Conservation (phyloP, 1,140 invertebrate species). For the Anastatus disparis region DNA sequence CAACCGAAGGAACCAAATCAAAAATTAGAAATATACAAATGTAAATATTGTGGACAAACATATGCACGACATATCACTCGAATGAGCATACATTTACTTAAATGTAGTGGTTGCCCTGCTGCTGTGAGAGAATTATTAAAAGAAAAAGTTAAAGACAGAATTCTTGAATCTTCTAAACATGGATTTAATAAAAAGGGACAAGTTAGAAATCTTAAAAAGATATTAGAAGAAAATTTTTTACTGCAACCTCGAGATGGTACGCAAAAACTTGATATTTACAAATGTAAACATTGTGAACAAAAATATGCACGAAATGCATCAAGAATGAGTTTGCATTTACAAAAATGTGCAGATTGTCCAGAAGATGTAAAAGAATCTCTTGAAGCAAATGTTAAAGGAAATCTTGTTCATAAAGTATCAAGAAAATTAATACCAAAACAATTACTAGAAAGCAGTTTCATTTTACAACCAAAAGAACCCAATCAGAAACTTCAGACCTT, state of each 20-base stretch:
- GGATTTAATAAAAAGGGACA: slow-evolving; percentile 39
- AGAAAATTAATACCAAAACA: slow-evolving; percentile 38
- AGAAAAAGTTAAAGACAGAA: slow-evolving; percentile 38
- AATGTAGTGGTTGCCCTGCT: slow-evolving; percentile 34
- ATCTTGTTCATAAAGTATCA: slow-evolving; percentile 30
- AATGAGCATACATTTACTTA: slow-evolving; percentile 40
- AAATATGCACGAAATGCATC: slow-evolving; percentile 40
- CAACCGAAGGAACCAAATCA: slow-evolving; percentile 38
- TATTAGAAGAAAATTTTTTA: slow-evolving; percentile 37
- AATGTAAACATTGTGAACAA: slow-evolving; percentile 42
- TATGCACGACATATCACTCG: slow-evolving; percentile 40
- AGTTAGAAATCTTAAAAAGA: slow-evolving; percentile 38
- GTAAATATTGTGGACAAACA: slow-evolving; percentile 36
- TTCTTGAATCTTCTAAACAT: slow-evolving; percentile 34
- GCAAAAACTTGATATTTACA: slow-evolving; percentile 37
- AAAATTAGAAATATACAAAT: slow-evolving; percentile 41
- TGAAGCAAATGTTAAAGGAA: slow-evolving; percentile 34
- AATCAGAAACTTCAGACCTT: slow-evolving; percentile 42
- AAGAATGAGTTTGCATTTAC: slow-evolving; percentile 38
- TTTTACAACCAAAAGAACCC: slow-evolving; percentile 37
- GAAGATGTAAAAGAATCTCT: slow-evolving; percentile 32
- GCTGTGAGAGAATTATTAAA: slow-evolving; percentile 35
- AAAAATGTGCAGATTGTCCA: slow-evolving; percentile 37
- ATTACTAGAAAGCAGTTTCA: slow-evolving; percentile 37
- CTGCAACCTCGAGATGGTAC: slow-evolving; percentile 29